Evolutionary conservation across 1,140 invertebrate genomes (phyloP), one percentile per base, ranked within the genome.

Genomic region (Solenopsis fugax): DNA sequence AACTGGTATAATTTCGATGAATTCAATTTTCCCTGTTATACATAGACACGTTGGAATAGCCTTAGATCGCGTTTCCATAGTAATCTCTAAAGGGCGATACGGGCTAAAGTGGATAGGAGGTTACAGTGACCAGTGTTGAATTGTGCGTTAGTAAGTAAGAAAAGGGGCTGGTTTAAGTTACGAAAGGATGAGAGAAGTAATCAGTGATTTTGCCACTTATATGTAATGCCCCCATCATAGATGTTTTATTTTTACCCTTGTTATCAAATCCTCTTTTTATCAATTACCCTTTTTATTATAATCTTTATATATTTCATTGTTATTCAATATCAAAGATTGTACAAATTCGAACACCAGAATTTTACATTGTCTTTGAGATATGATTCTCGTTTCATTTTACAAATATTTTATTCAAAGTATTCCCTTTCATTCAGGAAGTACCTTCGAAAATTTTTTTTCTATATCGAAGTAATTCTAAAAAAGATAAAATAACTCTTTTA

Each of bases 1-100:
- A 75, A 73, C 41, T 21, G 29, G 50, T 54, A 73, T 84, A 84
- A 84, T 84, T 60, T 84, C 69, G 24, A 84, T 60, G 24, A 75
- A 60, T 84, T 84, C 69, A 41, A 84, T 73, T 84, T 24, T 73
- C 69, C 13, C 18, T 4, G 69, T 73, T 73, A 48, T 69, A 71
- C 34, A 69, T 71, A 56, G 50, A 71, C 13, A 67, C 64, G 48
- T n/a, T 37, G 21, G 10, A 81, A 71, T 45, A 54, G 34, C 50
- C 65, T 81, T 81, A 78, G 60, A 29, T 50, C 24, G 52, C 58
- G 54, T 73, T 60, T 84, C 54, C 54, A 84, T 52, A 75, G 80
- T 84, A 58, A 75, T 84, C 18, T 37, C 24, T 50, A 50, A 82
- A 73, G 75, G 21, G 64, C n/a, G 60, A 82, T 72, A 37, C 67